These are phyloP conservation scores for Cantharis rustica DNA, from an alignment of 2,888 invertebrate genomes.

Conservation along the genomic window DNA sequence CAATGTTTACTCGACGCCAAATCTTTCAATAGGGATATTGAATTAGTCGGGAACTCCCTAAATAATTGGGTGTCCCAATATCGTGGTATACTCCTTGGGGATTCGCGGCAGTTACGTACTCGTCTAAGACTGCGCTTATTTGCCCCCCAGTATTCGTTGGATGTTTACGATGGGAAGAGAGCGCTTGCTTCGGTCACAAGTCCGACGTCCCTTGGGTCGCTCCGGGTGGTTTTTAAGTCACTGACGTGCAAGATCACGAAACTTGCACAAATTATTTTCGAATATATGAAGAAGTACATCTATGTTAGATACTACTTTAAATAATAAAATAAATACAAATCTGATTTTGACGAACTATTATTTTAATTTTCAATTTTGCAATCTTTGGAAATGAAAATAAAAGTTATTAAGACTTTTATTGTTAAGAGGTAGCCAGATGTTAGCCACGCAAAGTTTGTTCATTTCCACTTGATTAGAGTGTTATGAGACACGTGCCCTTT, in stretches of 20 bases:
- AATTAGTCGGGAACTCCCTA: conserved; percentile 41
- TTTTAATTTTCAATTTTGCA: background rate
- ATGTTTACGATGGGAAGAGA: conserved; percentile 51
- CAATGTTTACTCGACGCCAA: conserved; percentile 16
- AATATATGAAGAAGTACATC: conserved; percentile 1
- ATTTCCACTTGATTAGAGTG: conserved; percentile 43
- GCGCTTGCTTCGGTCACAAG: conserved; percentile 47
- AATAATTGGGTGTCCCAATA: conserved; percentile 44
- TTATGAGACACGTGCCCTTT: conserved; percentile 39
- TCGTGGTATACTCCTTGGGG: conserved; percentile 38
- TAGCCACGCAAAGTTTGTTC: conserved; percentile 28
- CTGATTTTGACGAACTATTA: background rate
- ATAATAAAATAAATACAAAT: background rate
- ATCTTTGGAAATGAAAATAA: conserved; percentile 3
- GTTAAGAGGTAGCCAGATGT: conserved; percentile 34
- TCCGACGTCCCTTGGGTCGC: conserved; percentile 41
- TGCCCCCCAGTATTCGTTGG: conserved; percentile 36
- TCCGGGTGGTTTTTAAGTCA: conserved; percentile 38
- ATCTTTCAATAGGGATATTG: conserved; percentile 40
- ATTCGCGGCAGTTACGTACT: conserved; percentile 28
- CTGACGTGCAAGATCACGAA: conserved; percentile 21
- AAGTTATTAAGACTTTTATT: conserved; percentile 2
- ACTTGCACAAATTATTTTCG: conserved; percentile 17
- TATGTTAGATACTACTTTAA: background rate
- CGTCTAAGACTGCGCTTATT: conserved; percentile 21